phyloP scores from a whole-genome alignment of 2,113 vertebrate genomes.

The Tichodroma muraria region DNA sequence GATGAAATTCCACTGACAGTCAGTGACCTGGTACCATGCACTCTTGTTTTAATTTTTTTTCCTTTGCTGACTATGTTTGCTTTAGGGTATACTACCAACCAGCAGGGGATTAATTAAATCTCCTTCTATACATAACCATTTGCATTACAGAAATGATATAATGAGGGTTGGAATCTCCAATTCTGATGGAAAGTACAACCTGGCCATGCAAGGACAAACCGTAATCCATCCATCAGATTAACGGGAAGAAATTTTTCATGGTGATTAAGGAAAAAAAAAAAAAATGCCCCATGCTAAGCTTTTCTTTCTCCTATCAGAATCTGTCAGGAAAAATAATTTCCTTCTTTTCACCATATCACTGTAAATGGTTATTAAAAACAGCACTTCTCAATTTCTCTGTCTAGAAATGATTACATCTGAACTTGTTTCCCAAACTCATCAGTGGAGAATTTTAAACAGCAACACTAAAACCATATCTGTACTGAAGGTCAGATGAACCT shows the following conservation, averaged over 20 bases:
- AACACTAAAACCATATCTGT: not conserved
- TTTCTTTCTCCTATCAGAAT: constrained; percentile 15
- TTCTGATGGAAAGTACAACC: constrained; percentile 47
- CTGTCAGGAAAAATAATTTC: constrained; percentile 46
- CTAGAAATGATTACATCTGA: constrained; percentile 12
- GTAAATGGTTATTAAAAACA: constrained; percentile 31
- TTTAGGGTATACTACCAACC: constrained; percentile 49
- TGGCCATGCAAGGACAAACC: constrained; percentile 40
- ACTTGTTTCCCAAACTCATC: constrained; percentile 2
- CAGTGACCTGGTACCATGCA: constrained; percentile 29
- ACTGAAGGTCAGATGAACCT: constrained; percentile 3
- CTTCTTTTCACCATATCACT: not conserved
- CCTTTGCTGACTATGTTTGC: constrained; percentile 29
- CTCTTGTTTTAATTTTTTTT: constrained; percentile 19
- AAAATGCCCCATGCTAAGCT: not conserved
- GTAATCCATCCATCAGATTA: constrained; percentile 58
- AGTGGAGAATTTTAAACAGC: constrained; percentile 23
- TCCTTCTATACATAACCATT: constrained; percentile 47
- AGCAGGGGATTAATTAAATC: constrained; percentile 67
- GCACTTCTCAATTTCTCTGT: constrained; percentile 7
- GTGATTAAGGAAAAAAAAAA: not conserved
- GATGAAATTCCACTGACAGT: constrained; percentile 45
- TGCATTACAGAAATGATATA: constrained; percentile 57
- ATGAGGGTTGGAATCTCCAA: constrained; percentile 37
- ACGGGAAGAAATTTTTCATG: constrained; percentile 28